phyloP scores from a whole-genome alignment of 1,140 invertebrate species.

The Stegodyphus mimosarum region DNA sequence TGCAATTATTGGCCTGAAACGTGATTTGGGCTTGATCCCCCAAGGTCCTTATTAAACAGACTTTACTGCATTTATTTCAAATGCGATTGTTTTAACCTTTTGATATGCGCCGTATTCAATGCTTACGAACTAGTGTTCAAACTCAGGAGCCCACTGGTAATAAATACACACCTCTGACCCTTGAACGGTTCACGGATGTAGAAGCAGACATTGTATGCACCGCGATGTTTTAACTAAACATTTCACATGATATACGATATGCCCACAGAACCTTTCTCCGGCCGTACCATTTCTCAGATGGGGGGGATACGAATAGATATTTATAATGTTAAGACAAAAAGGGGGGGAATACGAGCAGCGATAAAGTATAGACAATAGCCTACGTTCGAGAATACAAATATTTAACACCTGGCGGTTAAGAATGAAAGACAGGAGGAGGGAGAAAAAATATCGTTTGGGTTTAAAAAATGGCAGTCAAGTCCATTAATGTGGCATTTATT shows the following conservation, averaged over 20 bases:
- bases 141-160: conserved; percentile 10
- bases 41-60: no score
- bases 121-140: not conserved
- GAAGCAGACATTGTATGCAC: not conserved
- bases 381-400: conserved; percentile 20
- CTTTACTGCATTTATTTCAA: no score
- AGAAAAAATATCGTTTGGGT: conserved; percentile 33
- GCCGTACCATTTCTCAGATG: conserved; percentile 1
- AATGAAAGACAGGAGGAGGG: not conserved
- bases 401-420: conserved; percentile 30
- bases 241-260: conserved; percentile 14
- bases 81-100: no score
- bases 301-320: not conserved
- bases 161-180: conserved; percentile 21
- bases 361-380: not conserved
- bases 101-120: no score
- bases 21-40: no score
- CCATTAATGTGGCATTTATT: conserved; percentile 46
- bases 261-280: conserved; percentile 9
- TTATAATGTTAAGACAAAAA: not conserved
- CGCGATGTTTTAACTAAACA: conserved; percentile 1
- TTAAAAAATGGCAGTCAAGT: conserved; percentile 40
- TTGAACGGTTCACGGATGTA: not conserved
- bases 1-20: no score
- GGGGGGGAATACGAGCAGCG: not conserved